Conservation (phyloP, 2,113 vertebrate species). For the Amphilophus citrinellus region DNA sequence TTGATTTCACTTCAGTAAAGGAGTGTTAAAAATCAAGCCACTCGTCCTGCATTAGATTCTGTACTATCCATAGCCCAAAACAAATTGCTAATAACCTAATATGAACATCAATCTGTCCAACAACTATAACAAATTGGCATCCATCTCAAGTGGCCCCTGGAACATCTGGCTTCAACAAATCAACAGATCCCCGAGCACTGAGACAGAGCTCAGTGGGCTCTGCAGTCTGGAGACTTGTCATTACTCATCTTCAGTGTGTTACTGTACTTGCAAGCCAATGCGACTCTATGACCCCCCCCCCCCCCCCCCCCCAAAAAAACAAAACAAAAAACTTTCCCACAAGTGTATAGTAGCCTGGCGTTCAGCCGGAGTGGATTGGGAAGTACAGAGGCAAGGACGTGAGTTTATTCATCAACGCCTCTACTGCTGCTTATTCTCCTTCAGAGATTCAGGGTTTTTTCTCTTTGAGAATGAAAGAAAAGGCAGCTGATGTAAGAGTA, state of each 20-base stretch:
- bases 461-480: conserved; percentile 18
- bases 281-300: not conserved
- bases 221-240: conserved; percentile 20
- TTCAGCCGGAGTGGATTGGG: conserved; percentile 29
- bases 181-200: conserved; percentile 28
- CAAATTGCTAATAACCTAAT: conserved; percentile 21
- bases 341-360: conserved; percentile 4
- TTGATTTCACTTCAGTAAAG: not conserved
- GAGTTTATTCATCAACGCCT: conserved; percentile 43
- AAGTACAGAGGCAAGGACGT: conserved; percentile 17
- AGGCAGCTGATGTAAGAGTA: conserved; percentile 45
- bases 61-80: not conserved
- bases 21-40: not conserved
- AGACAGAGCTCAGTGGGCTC: conserved; percentile 37
- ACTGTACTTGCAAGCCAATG: conserved; percentile 22
- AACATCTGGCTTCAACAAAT: conserved; percentile 57
- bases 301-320: not conserved
- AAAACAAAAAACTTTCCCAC: not conserved
- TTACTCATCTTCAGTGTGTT: conserved; percentile 26
- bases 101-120: not conserved
- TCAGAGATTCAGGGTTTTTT: conserved; percentile 14
- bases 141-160: conserved; percentile 25
- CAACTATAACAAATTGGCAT: conserved; percentile 28
- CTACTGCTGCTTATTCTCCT: conserved; percentile 26
- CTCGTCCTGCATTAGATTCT: not conserved